Conservation (phyloP, 2,797 vertebrate genomes). For the Epinephelus awoara region DNA sequence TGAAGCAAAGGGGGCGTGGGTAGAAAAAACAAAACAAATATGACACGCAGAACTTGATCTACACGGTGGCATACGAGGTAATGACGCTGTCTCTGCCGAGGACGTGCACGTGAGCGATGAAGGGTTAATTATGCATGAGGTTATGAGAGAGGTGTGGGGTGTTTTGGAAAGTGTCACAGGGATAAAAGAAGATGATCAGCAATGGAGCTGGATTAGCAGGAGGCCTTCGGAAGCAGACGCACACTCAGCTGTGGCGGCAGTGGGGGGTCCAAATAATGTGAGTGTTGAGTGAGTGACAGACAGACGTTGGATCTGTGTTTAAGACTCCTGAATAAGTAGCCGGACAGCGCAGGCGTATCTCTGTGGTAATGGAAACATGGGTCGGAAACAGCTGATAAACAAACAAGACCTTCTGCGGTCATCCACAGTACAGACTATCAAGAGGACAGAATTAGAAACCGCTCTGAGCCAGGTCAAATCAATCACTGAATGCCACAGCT, state of each 20-base stretch:
- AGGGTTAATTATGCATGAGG: slow-evolving; percentile 14
- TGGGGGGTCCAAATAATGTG: slow-evolving; percentile 22
- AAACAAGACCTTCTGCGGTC: slow-evolving; percentile 43
- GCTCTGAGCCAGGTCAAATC: slow-evolving; percentile 11
- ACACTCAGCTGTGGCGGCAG: slow-evolving; percentile 28
- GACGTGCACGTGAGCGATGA: not conserved
- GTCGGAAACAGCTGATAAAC: slow-evolving; percentile 51
- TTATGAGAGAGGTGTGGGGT: not conserved
- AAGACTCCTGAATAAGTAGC: slow-evolving; percentile 28
- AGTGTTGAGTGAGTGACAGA: slow-evolving; percentile 45
- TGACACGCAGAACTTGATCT: not conserved
- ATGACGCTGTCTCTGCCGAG: not conserved
- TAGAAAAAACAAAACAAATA: not conserved
- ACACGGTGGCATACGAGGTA: not conserved
- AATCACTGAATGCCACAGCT: slow-evolving; percentile 41
- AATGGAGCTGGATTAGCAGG: slow-evolving; percentile 27
- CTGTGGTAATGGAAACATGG: slow-evolving; percentile 47
- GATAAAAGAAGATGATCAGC: slow-evolving; percentile 33
- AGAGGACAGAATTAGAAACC: slow-evolving; percentile 55
- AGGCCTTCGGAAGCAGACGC: slow-evolving; percentile 22
- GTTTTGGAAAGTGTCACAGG: slow-evolving; percentile 33
- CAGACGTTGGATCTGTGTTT: slow-evolving; percentile 5
- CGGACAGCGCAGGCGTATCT: slow-evolving; percentile 30
- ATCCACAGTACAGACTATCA: not conserved
- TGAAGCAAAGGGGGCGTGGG: not conserved